Conservation (phyloP, 2,797 vertebrate genomes). For the Schizopygopsis malacanthus region DNA sequence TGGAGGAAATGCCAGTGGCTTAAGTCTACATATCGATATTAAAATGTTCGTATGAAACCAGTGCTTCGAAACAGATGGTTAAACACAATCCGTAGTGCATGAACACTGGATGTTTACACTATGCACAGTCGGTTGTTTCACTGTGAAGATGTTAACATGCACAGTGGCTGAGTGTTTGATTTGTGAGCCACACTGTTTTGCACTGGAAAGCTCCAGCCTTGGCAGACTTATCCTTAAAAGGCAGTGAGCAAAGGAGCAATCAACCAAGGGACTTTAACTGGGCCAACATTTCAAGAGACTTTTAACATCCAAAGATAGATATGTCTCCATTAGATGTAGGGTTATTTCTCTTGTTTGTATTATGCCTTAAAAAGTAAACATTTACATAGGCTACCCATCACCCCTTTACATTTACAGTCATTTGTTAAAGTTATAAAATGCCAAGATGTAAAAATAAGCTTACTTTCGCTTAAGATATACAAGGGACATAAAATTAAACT, state of each 20-base stretch:
- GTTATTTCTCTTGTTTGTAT: background rate
- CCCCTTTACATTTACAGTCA: background rate
- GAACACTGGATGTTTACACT: constrained; percentile 68
- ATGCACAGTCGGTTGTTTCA: constrained; percentile 59
- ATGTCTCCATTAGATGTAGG: background rate
- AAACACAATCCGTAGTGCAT: constrained; percentile 46
- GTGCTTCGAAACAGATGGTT: constrained; percentile 24
- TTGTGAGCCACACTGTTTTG: constrained; percentile 77
- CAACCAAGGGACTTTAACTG: constrained; percentile 78
- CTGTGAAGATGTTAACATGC: constrained; percentile 65
- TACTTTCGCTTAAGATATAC: background rate
- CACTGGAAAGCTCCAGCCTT: constrained; percentile 65
- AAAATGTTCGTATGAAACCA: background rate
- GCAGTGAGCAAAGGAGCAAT: constrained; percentile 78
- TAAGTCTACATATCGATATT: background rate
- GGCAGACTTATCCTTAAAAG: constrained; percentile 84
- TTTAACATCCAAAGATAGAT: constrained; percentile 3
- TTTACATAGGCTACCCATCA: background rate
- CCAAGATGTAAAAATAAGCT: background rate
- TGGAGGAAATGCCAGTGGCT: background rate
- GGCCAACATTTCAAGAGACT: constrained; percentile 59
- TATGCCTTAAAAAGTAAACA: background rate
- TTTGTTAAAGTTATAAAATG: background rate
- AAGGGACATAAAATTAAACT: background rate
- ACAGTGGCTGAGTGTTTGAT: constrained; percentile 73